phyloP scores from a whole-genome alignment of 2,797 vertebrate species.

The Trachops cirrhosus region DNA sequence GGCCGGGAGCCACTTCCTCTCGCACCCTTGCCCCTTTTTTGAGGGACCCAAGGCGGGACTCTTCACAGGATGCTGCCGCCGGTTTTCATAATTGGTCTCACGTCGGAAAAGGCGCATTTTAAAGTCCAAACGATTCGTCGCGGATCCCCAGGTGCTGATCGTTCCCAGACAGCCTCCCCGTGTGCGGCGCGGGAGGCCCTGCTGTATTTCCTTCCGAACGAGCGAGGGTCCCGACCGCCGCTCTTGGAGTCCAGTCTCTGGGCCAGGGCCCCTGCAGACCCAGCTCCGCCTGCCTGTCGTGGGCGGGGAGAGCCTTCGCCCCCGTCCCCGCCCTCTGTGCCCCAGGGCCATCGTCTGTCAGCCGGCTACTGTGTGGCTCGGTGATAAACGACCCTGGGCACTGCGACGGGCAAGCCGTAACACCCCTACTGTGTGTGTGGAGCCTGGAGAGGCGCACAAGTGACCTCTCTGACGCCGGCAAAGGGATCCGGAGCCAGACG shows the following conservation, averaged over 20 bases:
- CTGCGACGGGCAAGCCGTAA: neutral
- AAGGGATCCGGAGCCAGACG: neutral
- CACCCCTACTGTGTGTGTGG: neutral
- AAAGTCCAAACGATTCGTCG: neutral
- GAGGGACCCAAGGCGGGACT: neutral
- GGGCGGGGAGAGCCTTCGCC: neutral
- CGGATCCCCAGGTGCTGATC: neutral
- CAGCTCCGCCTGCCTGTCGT: neutral
- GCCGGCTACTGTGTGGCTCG: neutral
- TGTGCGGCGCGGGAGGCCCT: neutral
- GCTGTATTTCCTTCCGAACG: neutral
- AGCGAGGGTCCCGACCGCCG: neutral
- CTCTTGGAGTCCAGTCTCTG: neutral
- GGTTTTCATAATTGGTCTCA: conserved; percentile 24
- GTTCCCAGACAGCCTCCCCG: neutral
- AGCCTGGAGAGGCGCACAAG: neutral
- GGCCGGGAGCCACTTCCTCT: neutral
- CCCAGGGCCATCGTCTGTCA: neutral
- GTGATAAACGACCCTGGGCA: neutral
- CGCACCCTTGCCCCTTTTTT: neutral
- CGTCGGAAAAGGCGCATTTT: conserved; percentile 23
- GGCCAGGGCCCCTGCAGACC: neutral
- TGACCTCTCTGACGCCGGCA: neutral
- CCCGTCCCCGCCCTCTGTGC: neutral
- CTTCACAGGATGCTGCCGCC: neutral